phyloP scores from a whole-genome alignment of 64 coral and sea anemone genomes.

The Pocillopora damicornis region DNA sequence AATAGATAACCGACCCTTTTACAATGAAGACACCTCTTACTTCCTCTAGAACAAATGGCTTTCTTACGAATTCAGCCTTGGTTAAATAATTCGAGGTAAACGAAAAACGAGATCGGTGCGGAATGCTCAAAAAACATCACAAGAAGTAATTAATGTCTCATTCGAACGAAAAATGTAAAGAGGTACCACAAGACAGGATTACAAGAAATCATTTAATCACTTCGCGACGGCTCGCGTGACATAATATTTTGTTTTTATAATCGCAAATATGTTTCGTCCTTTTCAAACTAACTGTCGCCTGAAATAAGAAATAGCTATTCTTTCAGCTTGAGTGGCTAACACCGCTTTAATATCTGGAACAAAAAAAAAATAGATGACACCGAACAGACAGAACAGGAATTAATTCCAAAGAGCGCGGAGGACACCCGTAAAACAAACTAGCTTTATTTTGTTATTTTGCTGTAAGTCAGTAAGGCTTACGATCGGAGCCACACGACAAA shows the following conservation, averaged over 20 bases:
- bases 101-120: neutral
- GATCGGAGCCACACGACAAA: neutral
- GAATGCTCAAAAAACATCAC: conserved; percentile 3
- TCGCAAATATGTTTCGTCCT: neutral
- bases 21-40: conserved; percentile 1
- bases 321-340: neutral
- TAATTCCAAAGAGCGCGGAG: conserved; percentile 8
- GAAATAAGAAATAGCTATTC: conserved; percentile 1
- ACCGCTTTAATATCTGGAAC: neutral
- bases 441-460: neutral
- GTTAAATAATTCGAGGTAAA: neutral
- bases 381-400: conserved; percentile 27
- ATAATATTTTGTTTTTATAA: conserved; percentile 29
- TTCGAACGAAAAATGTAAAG: conserved; percentile 26
- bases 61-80: neutral
- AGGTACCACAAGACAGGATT: conserved; percentile 20
- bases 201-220: conserved; percentile 33
- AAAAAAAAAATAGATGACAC: conserved; percentile 3
- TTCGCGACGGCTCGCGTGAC: conserved; percentile 34
- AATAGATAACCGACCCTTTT: neutral
- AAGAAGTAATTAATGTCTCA: conserved; percentile 38
- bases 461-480: neutral
- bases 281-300: neutral
- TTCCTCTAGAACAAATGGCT: neutral
- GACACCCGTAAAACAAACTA: conserved; percentile 20